Percentiles rank a stretch among this genome's conserved stretches.
Evolutionary conservation across 2,797 vertebrate species (phyloP).

Genomic region (Triplophysa bombifrons): DNA sequence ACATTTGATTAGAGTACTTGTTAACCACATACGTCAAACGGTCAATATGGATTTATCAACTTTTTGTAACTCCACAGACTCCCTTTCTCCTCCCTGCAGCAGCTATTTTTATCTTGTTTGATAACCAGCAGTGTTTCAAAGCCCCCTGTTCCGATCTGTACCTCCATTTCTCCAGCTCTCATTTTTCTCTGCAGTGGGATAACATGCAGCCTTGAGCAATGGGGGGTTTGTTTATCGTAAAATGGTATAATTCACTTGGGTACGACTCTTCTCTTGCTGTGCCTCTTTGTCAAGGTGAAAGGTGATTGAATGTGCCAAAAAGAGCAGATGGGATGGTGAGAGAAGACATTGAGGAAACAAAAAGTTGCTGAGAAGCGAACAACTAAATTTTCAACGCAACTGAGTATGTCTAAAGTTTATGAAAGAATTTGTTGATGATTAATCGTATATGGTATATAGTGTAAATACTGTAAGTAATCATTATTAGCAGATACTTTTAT

Average conservation of each 20-base stretch:
- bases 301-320: slow-evolving; percentile 59
- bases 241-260: slow-evolving; percentile 39
- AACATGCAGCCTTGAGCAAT: slow-evolving; percentile 38
- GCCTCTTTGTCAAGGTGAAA: slow-evolving; percentile 60
- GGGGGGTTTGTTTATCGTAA: slow-evolving; percentile 52
- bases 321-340: slow-evolving; percentile 69
- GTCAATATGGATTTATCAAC: background rate
- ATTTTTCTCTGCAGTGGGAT: slow-evolving; percentile 25
- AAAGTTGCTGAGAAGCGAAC: slow-evolving; percentile 42
- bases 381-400: background rate
- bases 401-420: background rate
- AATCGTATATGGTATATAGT: background rate
- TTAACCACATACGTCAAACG: no score
- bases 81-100: slow-evolving; percentile 56
- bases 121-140: slow-evolving; percentile 52
- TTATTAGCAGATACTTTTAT: background rate
- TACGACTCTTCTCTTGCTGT: slow-evolving; percentile 40
- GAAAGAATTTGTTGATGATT: background rate
- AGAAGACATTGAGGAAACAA: slow-evolving; percentile 45
- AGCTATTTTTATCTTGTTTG: slow-evolving; percentile 64
- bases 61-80: background rate
- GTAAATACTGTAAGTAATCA: background rate
- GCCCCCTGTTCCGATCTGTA: slow-evolving; percentile 58
- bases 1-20: no score
- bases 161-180: slow-evolving; percentile 38